These are phyloP conservation scores for Lagria hirta DNA, from an alignment of 2,888 invertebrate species.

Conservation along the genomic window DNA sequence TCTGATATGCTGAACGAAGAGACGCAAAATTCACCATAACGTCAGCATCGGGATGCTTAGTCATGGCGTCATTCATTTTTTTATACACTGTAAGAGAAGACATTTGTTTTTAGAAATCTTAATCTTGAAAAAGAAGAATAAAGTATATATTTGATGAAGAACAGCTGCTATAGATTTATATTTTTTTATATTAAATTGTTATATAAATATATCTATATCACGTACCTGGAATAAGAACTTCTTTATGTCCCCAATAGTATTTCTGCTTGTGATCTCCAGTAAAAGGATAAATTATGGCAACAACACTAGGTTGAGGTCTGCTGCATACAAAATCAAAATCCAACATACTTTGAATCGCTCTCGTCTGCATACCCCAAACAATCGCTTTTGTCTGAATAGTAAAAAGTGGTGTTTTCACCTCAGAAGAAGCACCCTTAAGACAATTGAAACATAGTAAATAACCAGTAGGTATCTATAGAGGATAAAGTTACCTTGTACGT, in stretches of 20 bases:
- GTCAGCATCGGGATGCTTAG: conserved; percentile 91
- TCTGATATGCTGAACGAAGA: conserved; percentile 94
- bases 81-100: conserved; percentile 78
- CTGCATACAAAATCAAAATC: conserved; percentile 96
- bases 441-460: conserved; percentile 15
- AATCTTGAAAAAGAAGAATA: conserved; percentile 3
- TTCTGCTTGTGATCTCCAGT: conserved; percentile 99
- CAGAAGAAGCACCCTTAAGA: conserved; percentile 41
- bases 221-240: conserved; percentile 78
- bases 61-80: conserved; percentile 95
- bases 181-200: too few species aligned
- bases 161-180: too few species aligned
- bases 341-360: conserved; percentile 95
- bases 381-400: conserved; percentile 85
- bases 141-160: too few species aligned
- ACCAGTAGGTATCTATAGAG: conserved; percentile 13
- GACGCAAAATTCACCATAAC: conserved; percentile 98
- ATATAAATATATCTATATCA: too few species aligned
- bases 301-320: conserved; percentile 85
- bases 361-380: conserved; percentile 98
- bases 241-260: conserved; percentile 99
- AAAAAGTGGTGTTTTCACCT: conserved; percentile 64
- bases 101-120: too few species aligned
- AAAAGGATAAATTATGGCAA: conserved; percentile 97
- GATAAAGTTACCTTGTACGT: conserved; percentile 19